Conservation (phyloP, 2,113 vertebrate genomes). For the Capreolus pygargus region DNA sequence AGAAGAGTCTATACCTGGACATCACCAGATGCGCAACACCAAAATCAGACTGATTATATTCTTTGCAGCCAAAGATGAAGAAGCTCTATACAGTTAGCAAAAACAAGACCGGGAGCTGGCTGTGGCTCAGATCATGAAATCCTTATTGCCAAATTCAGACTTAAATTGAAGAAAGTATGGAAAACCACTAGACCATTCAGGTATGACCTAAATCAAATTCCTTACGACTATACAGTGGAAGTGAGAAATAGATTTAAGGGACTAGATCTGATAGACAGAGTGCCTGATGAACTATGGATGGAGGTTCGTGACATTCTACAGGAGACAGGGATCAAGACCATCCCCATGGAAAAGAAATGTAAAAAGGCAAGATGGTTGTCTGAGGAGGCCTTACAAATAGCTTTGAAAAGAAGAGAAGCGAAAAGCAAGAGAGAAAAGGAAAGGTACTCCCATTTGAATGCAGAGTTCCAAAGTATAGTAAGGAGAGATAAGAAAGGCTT, state of each 20-base stretch:
- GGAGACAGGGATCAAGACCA: not conserved
- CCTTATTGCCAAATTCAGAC: not conserved
- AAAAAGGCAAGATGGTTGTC: not conserved
- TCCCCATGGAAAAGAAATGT: not conserved
- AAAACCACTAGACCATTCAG: not conserved
- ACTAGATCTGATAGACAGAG: not conserved
- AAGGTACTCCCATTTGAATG: not conserved
- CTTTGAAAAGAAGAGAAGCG: not conserved
- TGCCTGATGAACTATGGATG: not conserved
- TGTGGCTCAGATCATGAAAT: not conserved
- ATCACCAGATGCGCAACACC: no score
- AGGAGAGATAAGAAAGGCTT: not conserved
- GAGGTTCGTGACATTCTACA: not conserved
- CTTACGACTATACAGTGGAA: not conserved
- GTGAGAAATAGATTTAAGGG: not conserved
- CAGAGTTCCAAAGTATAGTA: not conserved
- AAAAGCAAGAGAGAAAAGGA: not conserved
- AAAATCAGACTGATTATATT: no score
- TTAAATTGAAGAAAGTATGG: not conserved
- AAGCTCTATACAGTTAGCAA: no score
- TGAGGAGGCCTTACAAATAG: not conserved
- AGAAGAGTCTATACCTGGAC: no score
- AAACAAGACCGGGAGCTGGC: no score
- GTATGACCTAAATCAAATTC: not conserved
- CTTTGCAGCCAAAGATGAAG: no score